phyloP scores from a whole-genome alignment of 2,888 invertebrate species.

The Hydraecia micacea region DNA sequence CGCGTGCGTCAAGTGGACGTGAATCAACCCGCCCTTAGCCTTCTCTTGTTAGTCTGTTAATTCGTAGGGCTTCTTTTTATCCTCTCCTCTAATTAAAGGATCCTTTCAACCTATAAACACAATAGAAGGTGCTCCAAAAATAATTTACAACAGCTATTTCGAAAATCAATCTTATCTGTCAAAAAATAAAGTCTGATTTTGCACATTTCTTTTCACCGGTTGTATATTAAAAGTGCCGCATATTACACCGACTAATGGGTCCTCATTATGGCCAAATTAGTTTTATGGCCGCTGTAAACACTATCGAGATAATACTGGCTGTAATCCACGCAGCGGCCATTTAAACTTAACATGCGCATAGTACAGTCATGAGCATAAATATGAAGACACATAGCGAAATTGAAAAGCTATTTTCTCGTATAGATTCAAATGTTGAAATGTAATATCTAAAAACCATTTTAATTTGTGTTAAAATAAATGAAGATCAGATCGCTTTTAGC shows the following conservation, averaged over 20 bases:
- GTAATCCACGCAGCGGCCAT: constrained; percentile 64
- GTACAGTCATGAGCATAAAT: constrained; percentile 25
- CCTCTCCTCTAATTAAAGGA: neutral
- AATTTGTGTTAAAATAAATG: neutral
- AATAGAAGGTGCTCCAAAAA: neutral
- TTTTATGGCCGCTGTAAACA: constrained; percentile 74
- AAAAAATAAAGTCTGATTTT: constrained; percentile 30
- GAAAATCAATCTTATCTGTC: neutral
- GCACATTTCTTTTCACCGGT: neutral
- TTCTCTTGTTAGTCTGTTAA: neutral
- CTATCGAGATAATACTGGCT: constrained; percentile 71
- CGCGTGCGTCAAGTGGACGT: too few relatives aligned
- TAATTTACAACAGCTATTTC: too few relatives aligned
- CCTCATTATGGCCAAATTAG: constrained; percentile 73
- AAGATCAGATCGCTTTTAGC: neutral
- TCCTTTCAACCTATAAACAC: neutral
- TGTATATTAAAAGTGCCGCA: constrained; percentile 64
- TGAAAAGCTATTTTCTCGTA: neutral
- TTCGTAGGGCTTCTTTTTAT: neutral
- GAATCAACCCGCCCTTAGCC: neutral
- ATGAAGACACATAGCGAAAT: neutral
- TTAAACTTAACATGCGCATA: constrained; percentile 67
- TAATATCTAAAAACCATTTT: neutral
- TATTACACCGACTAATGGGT: constrained; percentile 68
- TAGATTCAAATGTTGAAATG: neutral